A percentile compares a stretch with the other conserved stretches of the same genome.
These are phyloP conservation scores for Agrochola lychnidis DNA, from an alignment of 2,888 invertebrate species.

Conservation along the genomic window DNA sequence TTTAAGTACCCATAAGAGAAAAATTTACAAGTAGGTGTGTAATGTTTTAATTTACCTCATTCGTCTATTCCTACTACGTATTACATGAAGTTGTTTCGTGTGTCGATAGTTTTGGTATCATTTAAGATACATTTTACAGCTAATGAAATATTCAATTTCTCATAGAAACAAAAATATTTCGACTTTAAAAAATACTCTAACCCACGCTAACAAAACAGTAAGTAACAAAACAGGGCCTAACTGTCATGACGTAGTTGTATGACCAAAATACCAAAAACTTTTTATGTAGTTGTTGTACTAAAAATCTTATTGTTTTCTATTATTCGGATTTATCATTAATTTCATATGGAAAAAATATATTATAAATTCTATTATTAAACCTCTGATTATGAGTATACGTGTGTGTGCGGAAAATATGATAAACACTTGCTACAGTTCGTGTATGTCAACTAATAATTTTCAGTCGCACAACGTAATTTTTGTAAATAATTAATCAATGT, in stretches of 20 bases:
- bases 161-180: constrained; percentile 69
- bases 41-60: constrained; percentile 82
- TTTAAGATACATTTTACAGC: constrained; percentile 75
- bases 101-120: constrained; percentile 80
- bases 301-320: constrained; percentile 73
- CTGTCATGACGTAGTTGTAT: constrained; percentile 80
- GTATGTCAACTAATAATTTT: constrained; percentile 59
- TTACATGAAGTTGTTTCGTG: constrained; percentile 77
- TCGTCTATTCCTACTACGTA: constrained; percentile 82
- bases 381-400: constrained; percentile 54
- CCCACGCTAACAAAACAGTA: constrained; percentile 67
- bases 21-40: constrained; percentile 76
- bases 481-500: constrained; percentile 79
- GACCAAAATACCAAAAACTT: constrained; percentile 79
- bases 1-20: constrained; percentile 71
- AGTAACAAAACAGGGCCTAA: constrained; percentile 79
- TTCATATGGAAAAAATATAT: constrained; percentile 48
- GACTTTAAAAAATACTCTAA: constrained; percentile 63
- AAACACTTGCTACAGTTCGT: constrained; percentile 43
- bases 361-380: constrained; percentile 53
- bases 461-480: constrained; percentile 74
- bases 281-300: constrained; percentile 79
- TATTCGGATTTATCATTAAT: constrained; percentile 66
- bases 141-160: constrained; percentile 69
- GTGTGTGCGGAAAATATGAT: constrained; percentile 65